Percentiles rank a stretch among this genome's conserved stretches.
These are phyloP conservation scores for Scelioninae gen. 1 DNA, from an alignment of 2,888 invertebrate species.

Conservation along the genomic window DNA sequence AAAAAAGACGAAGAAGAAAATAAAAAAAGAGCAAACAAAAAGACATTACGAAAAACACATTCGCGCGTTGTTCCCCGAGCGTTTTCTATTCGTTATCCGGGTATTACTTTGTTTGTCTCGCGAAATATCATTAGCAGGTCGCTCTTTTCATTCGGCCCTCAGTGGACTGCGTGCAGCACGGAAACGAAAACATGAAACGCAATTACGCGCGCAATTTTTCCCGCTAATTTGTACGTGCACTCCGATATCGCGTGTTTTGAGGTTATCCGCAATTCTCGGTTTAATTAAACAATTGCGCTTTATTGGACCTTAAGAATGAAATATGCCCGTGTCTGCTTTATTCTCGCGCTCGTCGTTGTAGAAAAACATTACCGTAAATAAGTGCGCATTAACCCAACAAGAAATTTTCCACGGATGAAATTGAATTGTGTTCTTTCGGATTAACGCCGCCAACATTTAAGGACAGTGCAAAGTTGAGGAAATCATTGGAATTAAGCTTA, in stretches of 20 bases:
- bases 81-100: conserved; percentile 50
- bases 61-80: conserved; percentile 23
- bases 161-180: conserved; percentile 55
- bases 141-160: conserved; percentile 44
- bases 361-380: conserved; percentile 58
- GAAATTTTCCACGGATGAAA: conserved; percentile 26
- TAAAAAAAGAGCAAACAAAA: conserved; percentile 8
- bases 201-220: conserved; percentile 45
- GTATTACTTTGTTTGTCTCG: conserved; percentile 56
- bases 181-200: conserved; percentile 37
- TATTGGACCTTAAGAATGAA: conserved; percentile 53
- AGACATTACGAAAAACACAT: conserved; percentile 37
- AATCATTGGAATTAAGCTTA: neutral
- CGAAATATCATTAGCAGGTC: conserved; percentile 55
- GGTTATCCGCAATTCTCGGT: conserved; percentile 61
- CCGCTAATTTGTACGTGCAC: conserved; percentile 41
- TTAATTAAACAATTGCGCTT: conserved; percentile 67
- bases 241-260: conserved; percentile 59
- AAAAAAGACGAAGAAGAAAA: neutral
- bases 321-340: conserved; percentile 29
- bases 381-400: conserved; percentile 42
- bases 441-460: neutral
- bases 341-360: conserved; percentile 18
- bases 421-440: conserved; percentile 32
- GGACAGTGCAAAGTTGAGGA: neutral